phyloP scores from a whole-genome alignment of 2,797 vertebrate species.

The Gallirallus australis region DNA sequence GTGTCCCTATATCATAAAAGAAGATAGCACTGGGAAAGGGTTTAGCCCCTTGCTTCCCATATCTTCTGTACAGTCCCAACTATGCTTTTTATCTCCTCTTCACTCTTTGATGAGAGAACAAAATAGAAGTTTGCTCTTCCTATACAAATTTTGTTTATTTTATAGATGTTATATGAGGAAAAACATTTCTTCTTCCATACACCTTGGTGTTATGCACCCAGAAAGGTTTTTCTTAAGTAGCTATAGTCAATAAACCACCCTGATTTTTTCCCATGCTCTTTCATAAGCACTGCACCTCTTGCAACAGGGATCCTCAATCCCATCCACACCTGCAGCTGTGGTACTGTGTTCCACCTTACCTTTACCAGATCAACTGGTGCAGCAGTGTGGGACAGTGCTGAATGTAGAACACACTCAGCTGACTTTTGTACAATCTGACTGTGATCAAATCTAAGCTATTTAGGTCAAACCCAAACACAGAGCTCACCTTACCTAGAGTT shows the following conservation, averaged over 20 bases:
- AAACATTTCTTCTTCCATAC: not conserved
- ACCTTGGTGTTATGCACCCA: not conserved
- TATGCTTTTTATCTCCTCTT: not conserved
- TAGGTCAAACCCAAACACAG: not conserved
- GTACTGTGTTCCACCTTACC: not conserved
- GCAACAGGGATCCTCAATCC: not conserved
- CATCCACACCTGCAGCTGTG: not conserved
- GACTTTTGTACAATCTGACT: not conserved
- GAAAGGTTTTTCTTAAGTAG: not conserved
- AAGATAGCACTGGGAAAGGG: not conserved
- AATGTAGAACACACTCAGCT: not conserved
- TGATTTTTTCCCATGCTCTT: not conserved
- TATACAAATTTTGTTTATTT: not conserved
- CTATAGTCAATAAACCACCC: not conserved
- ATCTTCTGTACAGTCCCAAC: not conserved
- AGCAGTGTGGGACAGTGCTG: not conserved
- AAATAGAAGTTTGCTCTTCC: not conserved
- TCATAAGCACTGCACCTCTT: not conserved
- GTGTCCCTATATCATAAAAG: not conserved
- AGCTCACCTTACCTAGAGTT: not conserved
- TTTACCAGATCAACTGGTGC: not conserved
- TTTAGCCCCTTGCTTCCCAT: not conserved
- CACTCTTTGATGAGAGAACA: not conserved
- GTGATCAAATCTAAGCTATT: not conserved
- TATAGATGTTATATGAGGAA: not conserved